Conservation (phyloP, 2,888 invertebrate genomes). For the Chirona hameri region DNA sequence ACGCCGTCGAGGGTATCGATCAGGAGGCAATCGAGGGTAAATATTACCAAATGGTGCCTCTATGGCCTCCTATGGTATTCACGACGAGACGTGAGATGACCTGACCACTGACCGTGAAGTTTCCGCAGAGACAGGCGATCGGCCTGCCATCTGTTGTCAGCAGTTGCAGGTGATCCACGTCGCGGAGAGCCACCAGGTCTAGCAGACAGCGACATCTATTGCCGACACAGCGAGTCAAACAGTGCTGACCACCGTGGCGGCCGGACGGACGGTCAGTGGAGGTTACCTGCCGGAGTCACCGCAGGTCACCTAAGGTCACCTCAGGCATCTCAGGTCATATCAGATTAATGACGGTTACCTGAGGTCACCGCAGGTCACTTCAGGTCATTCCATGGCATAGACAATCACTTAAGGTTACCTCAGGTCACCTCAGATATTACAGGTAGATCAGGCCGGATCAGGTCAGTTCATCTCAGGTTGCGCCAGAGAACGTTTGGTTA, state of each 20-base stretch:
- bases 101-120: background rate
- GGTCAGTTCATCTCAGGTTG: too few species aligned
- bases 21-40: too few species aligned
- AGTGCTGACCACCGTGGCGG: background rate
- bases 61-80: too few species aligned
- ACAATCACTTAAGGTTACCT: too few species aligned
- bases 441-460: too few species aligned
- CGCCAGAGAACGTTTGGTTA: too few species aligned
- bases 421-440: too few species aligned
- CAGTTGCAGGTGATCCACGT: background rate
- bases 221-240: background rate
- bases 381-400: too few species aligned
- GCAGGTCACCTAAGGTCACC: background rate
- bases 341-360: background rate
- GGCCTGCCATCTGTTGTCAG: constrained; percentile 10
- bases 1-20: too few species aligned
- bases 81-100: too few species aligned
- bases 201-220: background rate
- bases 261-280: background rate
- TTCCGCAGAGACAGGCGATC: constrained; percentile 1
- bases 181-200: background rate
- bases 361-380: too few species aligned
- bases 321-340: background rate
- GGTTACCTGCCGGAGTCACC: background rate
- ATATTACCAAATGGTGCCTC: too few species aligned